phyloP scores from a whole-genome alignment of 2,113 vertebrate genomes.

The Brachirus orientalis region DNA sequence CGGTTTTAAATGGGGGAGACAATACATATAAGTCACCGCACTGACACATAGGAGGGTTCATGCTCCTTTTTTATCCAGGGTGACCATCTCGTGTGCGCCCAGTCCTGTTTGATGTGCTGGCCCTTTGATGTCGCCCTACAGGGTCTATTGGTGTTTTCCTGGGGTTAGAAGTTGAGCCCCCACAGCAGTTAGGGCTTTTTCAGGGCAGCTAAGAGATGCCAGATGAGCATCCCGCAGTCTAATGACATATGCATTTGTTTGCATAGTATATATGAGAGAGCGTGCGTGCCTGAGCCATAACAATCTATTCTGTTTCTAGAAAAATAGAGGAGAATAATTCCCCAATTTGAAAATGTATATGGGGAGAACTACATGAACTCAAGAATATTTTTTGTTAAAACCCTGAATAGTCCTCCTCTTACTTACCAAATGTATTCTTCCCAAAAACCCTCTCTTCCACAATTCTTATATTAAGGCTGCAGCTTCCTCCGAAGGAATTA shows the following conservation, averaged over 20 bases:
- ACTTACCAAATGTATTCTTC: too few species aligned
- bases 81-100: constrained; percentile 66
- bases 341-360: too few species aligned
- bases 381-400: too few species aligned
- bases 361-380: too few species aligned
- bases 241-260: constrained; percentile 16
- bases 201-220: constrained; percentile 66
- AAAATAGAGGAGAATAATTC: too few species aligned
- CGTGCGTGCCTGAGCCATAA: too few species aligned
- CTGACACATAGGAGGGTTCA: constrained; percentile 62
- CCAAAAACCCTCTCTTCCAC: too few species aligned
- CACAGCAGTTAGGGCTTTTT: constrained; percentile 60
- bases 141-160: constrained; percentile 76
- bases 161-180: constrained; percentile 76
- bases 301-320: too few species aligned
- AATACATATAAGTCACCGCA: constrained; percentile 50
- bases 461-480: too few species aligned
- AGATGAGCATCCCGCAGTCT: constrained; percentile 61
- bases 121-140: constrained; percentile 74
- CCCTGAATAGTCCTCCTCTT: too few species aligned
- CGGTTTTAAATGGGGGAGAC: constrained; percentile 24
- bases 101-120: constrained; percentile 72
- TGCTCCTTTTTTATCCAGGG: constrained; percentile 56
- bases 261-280: constrained; percentile 15
- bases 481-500: too few species aligned